Conservation (phyloP, 2,113 vertebrate species). For the Pogonocichla stellata region DNA sequence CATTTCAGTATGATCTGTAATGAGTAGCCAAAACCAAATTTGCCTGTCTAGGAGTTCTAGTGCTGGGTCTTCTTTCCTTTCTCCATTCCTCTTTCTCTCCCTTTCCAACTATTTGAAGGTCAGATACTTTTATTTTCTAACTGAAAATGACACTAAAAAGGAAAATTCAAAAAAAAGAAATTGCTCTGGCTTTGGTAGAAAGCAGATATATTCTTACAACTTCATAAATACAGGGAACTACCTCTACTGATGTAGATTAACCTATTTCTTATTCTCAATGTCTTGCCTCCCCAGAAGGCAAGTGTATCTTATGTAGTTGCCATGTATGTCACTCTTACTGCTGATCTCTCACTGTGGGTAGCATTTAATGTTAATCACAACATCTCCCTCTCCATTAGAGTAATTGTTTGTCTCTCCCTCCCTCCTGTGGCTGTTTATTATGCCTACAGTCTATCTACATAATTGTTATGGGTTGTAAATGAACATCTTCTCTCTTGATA, state of each 20-base stretch:
- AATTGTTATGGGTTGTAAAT: constrained; percentile 56
- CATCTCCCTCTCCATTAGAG: constrained; percentile 67
- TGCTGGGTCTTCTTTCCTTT: background rate
- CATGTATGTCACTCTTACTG: background rate
- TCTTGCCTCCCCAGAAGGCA: background rate
- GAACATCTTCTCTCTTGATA: constrained; percentile 31
- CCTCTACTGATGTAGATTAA: background rate
- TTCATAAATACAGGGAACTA: background rate
- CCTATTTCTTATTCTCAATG: background rate
- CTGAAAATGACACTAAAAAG: background rate
- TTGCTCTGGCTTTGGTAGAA: background rate
- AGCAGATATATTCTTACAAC: background rate
- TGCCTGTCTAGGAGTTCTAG: background rate
- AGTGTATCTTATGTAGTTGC: background rate
- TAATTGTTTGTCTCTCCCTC: constrained; percentile 70
- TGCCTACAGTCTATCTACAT: constrained; percentile 65
- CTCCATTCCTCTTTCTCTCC: background rate
- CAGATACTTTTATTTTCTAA: background rate
- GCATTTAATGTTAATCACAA: constrained; percentile 55
- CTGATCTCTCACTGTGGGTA: background rate
- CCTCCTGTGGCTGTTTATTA: constrained; percentile 68
- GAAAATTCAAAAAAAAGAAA: background rate
- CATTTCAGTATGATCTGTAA: background rate
- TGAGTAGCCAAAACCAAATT: background rate
- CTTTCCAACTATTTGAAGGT: background rate